Percentiles rank a stretch among this genome's conserved stretches.
These are phyloP conservation scores for Notocelia uddmanniana DNA, from an alignment of 2,888 invertebrate genomes.

Conservation along the genomic window DNA sequence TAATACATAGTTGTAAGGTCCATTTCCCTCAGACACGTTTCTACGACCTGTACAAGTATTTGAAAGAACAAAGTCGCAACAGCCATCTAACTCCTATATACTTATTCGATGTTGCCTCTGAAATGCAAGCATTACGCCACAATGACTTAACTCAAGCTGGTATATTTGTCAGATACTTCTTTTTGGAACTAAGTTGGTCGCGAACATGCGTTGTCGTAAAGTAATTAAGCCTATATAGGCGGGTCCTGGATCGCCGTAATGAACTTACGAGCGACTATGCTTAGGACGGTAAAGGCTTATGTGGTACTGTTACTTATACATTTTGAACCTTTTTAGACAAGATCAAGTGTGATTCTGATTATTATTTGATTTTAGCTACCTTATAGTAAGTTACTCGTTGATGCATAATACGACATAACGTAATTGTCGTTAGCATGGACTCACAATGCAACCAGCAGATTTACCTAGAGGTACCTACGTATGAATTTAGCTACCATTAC, in stretches of 20 bases:
- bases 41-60: not conserved
- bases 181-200: not conserved
- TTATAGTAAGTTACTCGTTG: not conserved
- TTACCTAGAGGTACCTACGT: too few relatives aligned
- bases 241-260: slow-evolving; percentile 15
- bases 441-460: too few relatives aligned
- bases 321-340: not conserved
- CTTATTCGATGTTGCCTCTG: not conserved
- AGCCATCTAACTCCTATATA: not conserved
- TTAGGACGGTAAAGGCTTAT: not conserved
- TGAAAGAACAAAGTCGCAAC: not conserved
- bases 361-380: not conserved
- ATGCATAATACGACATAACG: too few relatives aligned
- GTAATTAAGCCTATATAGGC: slow-evolving; percentile 19
- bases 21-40: not conserved
- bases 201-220: slow-evolving; percentile 20
- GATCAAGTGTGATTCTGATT: not conserved
- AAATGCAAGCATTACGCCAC: not conserved
- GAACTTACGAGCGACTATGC: slow-evolving; percentile 2
- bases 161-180: not conserved
- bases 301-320: not conserved
- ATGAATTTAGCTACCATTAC: too few relatives aligned
- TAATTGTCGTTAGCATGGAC: too few relatives aligned
- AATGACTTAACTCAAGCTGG: not conserved
- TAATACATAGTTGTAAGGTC: not conserved